Conservation (phyloP, 1,140 invertebrate species). For the Bicyclus anynana region DNA sequence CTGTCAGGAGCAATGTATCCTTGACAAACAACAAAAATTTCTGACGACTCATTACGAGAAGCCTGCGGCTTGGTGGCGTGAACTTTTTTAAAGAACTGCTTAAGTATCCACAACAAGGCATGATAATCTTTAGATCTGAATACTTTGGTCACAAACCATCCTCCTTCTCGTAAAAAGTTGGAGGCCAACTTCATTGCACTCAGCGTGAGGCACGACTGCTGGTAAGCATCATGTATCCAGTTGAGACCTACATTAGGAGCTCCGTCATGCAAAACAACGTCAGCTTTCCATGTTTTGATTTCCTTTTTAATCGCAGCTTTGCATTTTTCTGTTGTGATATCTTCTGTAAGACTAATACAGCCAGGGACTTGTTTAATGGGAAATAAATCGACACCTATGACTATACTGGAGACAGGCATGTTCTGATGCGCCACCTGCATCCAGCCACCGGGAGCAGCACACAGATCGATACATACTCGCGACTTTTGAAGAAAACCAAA, state of each 20-base stretch:
- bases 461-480: slow-evolving; percentile 97
- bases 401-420: slow-evolving; percentile 97
- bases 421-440: slow-evolving; percentile 99
- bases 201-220: slow-evolving; percentile 93
- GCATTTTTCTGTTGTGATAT: slow-evolving; percentile 98
- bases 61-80: slow-evolving; percentile 99
- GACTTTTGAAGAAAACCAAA: slow-evolving; percentile 98
- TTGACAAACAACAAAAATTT: slow-evolving; percentile 99
- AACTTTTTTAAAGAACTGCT: slow-evolving; percentile 97
- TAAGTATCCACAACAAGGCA: slow-evolving; percentile 95
- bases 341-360: slow-evolving; percentile 92
- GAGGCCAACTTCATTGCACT: slow-evolving; percentile 95
- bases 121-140: slow-evolving; percentile 99
- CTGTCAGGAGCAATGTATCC: slow-evolving; percentile 95
- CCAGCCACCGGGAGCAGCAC: slow-evolving; percentile 99
- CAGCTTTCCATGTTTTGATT: slow-evolving; percentile 97
- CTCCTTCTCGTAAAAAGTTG: slow-evolving; percentile 93
- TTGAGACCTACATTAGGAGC: slow-evolving; percentile 99
- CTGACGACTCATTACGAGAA: slow-evolving; percentile 98
- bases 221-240: slow-evolving; percentile 98
- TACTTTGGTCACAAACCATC: slow-evolving; percentile 99
- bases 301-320: slow-evolving; percentile 87
- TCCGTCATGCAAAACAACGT: slow-evolving; percentile 97
- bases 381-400: slow-evolving; percentile 97
- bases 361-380: slow-evolving; percentile 96